A percentile compares a stretch with the other conserved stretches of the same genome.
Conservation (phyloP, 2,797 vertebrate species). For the Craterocephalus amniculus region DNA sequence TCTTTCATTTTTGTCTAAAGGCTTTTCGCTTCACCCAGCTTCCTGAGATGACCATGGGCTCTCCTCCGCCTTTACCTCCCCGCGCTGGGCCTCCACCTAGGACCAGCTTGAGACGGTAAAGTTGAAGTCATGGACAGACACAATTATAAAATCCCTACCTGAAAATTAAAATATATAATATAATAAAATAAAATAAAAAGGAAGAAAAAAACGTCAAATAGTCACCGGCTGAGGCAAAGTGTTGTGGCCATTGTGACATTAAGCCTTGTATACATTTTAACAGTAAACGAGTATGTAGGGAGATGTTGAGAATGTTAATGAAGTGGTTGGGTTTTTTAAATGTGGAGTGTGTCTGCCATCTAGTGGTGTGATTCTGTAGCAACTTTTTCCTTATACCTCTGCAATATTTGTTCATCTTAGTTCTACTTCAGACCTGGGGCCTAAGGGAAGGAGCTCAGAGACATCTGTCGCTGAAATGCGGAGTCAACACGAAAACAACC, state of each 20-base stretch:
- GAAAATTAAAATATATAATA: background rate
- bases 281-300: conserved; percentile 65
- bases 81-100: conserved; percentile 92
- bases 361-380: conserved; percentile 53
- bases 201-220: background rate
- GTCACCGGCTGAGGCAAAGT: conserved; percentile 35
- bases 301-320: conserved; percentile 72
- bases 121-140: conserved; percentile 19
- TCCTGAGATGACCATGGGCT: conserved; percentile 95
- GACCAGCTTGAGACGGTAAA: conserved; percentile 91
- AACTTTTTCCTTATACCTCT: conserved; percentile 11
- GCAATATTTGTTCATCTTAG: conserved; percentile 71
- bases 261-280: conserved; percentile 73
- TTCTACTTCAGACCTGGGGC: conserved; percentile 93
- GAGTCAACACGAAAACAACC: conserved; percentile 86
- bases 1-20: conserved; percentile 76
- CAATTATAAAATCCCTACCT: background rate
- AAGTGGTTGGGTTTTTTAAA: conserved; percentile 18
- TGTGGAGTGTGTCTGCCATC: conserved; percentile 59
- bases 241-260: conserved; percentile 58
- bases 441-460: conserved; percentile 89
- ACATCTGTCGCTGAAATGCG: conserved; percentile 86
- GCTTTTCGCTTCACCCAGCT: conserved; percentile 98
- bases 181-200: too few relatives aligned
- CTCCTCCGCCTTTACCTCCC: conserved; percentile 94